phyloP scores from a whole-genome alignment of 2,888 invertebrate species.

The Hoplodrina ambigua region DNA sequence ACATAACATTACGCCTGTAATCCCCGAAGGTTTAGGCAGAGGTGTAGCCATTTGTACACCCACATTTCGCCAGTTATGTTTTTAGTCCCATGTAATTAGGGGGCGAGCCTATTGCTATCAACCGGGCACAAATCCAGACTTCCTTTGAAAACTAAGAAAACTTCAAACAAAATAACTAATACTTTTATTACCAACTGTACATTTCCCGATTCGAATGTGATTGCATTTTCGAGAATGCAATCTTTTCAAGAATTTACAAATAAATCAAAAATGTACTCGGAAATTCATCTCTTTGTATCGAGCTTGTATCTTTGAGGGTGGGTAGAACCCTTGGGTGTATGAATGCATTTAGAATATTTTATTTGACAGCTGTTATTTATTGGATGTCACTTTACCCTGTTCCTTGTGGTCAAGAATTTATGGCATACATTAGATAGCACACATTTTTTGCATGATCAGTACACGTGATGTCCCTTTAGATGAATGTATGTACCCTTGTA shows the following conservation, averaged over 20 bases:
- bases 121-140: too few relatives aligned
- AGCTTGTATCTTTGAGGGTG: constrained; percentile 19
- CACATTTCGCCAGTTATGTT: too few relatives aligned
- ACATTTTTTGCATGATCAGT: background rate
- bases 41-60: too few relatives aligned
- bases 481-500: background rate
- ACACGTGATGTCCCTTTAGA: background rate
- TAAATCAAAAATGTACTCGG: constrained; percentile 35
- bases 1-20: too few relatives aligned
- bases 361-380: constrained; percentile 56
- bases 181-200: constrained; percentile 56
- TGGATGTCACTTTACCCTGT: constrained; percentile 24
- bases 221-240: constrained; percentile 77
- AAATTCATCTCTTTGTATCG: constrained; percentile 51
- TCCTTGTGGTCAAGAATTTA: constrained; percentile 39
- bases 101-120: too few relatives aligned
- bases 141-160: too few relatives aligned
- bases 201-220: constrained; percentile 62
- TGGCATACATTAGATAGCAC: background rate
- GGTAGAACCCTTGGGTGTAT: constrained; percentile 28
- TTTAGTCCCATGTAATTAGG: too few relatives aligned
- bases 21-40: too few relatives aligned
- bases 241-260: constrained; percentile 73
- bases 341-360: constrained; percentile 57
- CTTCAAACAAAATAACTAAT: too few relatives aligned